A percentile compares a stretch with the other conserved stretches of the same genome.
Conservation (phyloP, 2,113 vertebrate genomes). For the Meles meles region DNA sequence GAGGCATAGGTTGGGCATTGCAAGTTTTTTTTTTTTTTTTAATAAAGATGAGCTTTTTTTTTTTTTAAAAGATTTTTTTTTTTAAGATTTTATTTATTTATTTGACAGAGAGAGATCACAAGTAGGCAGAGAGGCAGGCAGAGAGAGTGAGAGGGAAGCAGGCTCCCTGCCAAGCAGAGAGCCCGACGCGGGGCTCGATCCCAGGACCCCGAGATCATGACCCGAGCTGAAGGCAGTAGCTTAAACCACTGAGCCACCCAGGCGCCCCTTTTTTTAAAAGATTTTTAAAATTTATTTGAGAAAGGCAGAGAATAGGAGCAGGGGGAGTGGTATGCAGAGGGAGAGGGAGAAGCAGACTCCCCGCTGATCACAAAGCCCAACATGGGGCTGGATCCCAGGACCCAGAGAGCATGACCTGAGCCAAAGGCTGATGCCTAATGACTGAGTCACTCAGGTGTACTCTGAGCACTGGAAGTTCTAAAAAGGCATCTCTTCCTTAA, state of each 20-base stretch:
- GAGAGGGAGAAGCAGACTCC: neutral
- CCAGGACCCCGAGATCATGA: too few relatives aligned
- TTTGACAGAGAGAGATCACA: too few relatives aligned
- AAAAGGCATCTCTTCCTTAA: neutral
- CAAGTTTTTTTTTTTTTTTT: neutral
- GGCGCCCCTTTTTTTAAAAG: too few relatives aligned
- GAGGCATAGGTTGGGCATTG: neutral
- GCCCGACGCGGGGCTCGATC: too few relatives aligned
- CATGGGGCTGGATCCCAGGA: neutral
- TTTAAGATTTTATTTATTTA: neutral
- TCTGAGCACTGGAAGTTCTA: neutral
- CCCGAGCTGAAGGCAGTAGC: too few relatives aligned
- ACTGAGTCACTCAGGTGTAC: neutral
- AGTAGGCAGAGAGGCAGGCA: too few relatives aligned
- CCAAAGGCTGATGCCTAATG: neutral
- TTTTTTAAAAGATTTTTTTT: neutral
- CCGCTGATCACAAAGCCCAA: neutral
- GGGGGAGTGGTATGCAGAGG: neutral
- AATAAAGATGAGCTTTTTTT: neutral
- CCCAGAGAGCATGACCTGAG: neutral
- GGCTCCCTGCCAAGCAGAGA: too few relatives aligned
- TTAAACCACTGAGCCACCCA: too few relatives aligned
- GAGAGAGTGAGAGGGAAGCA: too few relatives aligned
- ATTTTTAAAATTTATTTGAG: neutral
- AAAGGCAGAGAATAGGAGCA: neutral